Percentiles rank a stretch among this genome's conserved stretches.
Conservation (phyloP, 2,888 invertebrate species). For the Caprella mutica region DNA sequence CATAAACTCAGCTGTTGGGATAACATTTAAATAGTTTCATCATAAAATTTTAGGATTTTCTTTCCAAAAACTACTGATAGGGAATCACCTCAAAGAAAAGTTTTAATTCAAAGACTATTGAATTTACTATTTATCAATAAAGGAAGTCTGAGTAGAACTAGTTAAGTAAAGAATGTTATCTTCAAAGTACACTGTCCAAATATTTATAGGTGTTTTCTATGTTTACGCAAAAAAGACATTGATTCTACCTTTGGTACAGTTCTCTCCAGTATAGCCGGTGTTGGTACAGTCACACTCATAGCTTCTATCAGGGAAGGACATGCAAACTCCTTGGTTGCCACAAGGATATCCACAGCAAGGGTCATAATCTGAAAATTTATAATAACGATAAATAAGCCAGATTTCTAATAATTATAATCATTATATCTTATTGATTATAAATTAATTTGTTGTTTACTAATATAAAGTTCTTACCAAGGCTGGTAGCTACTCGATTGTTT, state of each 20-base stretch:
- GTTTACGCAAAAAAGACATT: neutral
- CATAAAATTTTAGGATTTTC: neutral
- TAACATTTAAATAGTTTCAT: no score
- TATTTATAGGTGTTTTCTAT: neutral
- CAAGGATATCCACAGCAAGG: constrained; percentile 43
- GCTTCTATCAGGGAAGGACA: constrained; percentile 37
- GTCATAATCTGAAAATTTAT: constrained; percentile 36
- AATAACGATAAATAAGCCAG: no score
- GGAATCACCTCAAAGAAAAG: neutral
- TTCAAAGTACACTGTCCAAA: neutral
- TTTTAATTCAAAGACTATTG: no score
- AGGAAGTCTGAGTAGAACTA: neutral
- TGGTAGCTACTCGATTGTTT: no score
- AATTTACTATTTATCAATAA: neutral
- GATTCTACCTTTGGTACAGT: constrained; percentile 37
- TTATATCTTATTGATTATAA: no score
- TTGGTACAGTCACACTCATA: constrained; percentile 41
- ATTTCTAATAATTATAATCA: no score
- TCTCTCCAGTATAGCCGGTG: constrained; percentile 39
- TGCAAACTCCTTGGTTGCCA: constrained; percentile 40
- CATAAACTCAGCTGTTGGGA: constrained; percentile 27
- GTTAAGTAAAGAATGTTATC: neutral
- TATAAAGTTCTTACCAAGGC: no score
- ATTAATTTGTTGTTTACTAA: no score
- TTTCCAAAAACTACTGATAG: neutral